Conservation (phyloP, 35 echinoderm and acorn worm genomes). For the Diadema setosum region DNA sequence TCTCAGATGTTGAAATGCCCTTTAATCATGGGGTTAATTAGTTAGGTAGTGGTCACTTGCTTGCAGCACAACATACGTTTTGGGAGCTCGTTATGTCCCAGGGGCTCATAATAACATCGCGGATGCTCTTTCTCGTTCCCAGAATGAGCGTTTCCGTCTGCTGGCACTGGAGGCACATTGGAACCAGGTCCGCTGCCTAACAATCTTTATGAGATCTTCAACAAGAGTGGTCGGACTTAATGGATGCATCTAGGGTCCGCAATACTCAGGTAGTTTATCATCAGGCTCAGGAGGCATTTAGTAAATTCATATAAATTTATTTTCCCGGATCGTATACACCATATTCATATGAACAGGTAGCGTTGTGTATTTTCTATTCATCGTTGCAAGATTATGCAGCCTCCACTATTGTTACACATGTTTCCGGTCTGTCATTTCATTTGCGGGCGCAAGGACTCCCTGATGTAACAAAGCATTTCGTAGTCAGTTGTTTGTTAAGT, state of each 20-base stretch:
- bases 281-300: not conserved
- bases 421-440: not conserved
- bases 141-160: not conserved
- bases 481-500: not conserved
- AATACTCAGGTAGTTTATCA: not conserved
- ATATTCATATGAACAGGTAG: not conserved
- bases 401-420: not conserved
- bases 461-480: not conserved
- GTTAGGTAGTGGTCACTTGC: not conserved
- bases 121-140: conserved; percentile 30
- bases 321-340: not conserved
- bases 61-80: conserved; percentile 1
- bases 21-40: not conserved
- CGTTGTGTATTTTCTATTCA: not conserved
- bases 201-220: not conserved
- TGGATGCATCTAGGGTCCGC: not conserved
- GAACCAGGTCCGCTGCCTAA: not conserved
- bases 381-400: not conserved
- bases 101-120: conserved; percentile 8
- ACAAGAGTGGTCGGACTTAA: not conserved
- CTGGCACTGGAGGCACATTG: not conserved
- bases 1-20: not conserved
- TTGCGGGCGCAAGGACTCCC: not conserved
- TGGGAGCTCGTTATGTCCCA: not conserved
- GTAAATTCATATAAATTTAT: not conserved